Base-by-base conservation (phyloP, 2,797 vertebrate species). In the Enteromius unitaeniatus region DNA sequence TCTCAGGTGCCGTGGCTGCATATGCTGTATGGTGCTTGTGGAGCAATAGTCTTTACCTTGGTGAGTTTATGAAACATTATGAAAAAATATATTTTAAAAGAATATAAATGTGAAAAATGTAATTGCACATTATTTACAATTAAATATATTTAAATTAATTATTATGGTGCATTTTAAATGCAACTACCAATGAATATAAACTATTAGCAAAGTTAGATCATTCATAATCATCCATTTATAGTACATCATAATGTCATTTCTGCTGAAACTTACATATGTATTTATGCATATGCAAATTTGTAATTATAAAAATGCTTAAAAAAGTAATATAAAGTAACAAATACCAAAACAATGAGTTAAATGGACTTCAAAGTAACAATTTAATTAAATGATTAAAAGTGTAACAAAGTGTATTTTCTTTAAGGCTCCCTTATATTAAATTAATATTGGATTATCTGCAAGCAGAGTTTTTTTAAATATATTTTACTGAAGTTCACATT, bases 1-100 rank as follows among this genome's bases (percentile, higher is more conserved):
- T 1, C 3, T 62, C 92, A 99, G 98, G 88, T 99, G 21, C 92
- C 93, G 6, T 99, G 97, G 97, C 96, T 98, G 23, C 97, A 99
- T 74, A 99, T 99, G 97, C 88, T 99, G 73, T 99, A 97, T 0
- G 97, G 97, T 0, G 96, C 96, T 84, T 93, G 98, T 0, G 97
- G 97, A 21, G 97, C 97, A 69, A 91, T 98, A 0, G 90, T 94
- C 58, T 98, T 97, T 92, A 99, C 97, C 40, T 92, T 99, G 97
- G 98, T 99, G 91, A 97, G 97, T 89, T 78, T 19, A 68, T 85
- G n/a, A 2, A 55, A 23, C 0, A 11, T 8, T 26, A 26, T 26
- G n/a, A 0, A 26, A 13, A 60, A 60, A 55, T 9, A 55, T 55
- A 55, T 9, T 55, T 55, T 9, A 55, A 55, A 55, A 55, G 6